Evolutionary conservation across 2,888 invertebrate genomes (phyloP), one percentile per base, ranked within the genome.

Genomic region (Acronicta leporina): DNA sequence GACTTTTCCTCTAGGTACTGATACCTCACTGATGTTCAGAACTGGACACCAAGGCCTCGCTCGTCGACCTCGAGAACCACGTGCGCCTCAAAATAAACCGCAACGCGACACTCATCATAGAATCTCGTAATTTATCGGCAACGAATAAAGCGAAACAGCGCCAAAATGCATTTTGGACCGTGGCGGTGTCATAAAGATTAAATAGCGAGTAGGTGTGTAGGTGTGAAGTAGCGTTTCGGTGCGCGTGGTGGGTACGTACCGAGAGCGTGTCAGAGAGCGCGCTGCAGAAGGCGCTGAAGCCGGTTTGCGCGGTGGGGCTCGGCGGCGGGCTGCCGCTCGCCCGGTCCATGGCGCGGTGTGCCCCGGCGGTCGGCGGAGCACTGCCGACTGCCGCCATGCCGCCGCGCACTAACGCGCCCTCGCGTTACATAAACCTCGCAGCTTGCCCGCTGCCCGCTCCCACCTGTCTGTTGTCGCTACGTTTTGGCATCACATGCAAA

Each of bases 201-300:
- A 64, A 72, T 69, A 68, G 63, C 71, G 68, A 62, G 72, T 63
- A 56, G 51, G 70, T 71, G 75, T 73, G 68, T 65, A 53, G 73
- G 72, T 52, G 69, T 61, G 65, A 58, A 58, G 62, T 63, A 49
- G 66, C 35, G 61, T 13, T 56, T 63, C 66, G 73, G 73, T 55
- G 79, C 63, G 64, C 63, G 68, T 56, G 60, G 61, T 44, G 72
- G 68, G 79, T 89, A 94, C 94, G 86, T 94, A 94, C 94, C 92
- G 94, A 89, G 83, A 94, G 78, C 73, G 94, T 93, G 85, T 93
- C 94, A 75, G 94, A 91, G 89, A 94, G 87, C 80, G 94, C 94
- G 90, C 82, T 92, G 91, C 94, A 94, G 90, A 94, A 92, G 83
- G 94, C 94, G 82, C 94, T 92, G 87, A 94, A 94, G 87, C 92